phyloP scores from a whole-genome alignment of 2,797 vertebrate genomes.

The Mormyrops boulengeri region DNA sequence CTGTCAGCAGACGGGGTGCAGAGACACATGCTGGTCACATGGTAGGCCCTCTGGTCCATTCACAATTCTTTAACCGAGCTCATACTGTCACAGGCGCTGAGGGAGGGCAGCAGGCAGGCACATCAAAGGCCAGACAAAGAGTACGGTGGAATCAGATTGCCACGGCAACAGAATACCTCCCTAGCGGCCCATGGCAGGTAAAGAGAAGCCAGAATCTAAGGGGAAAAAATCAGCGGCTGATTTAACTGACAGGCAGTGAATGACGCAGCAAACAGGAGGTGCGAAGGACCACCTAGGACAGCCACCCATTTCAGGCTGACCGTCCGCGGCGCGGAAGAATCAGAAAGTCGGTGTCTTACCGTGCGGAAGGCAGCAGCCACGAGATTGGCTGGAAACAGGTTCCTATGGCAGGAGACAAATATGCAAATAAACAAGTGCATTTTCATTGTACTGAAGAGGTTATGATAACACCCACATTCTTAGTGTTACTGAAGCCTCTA shows the following conservation, averaged over 20 bases:
- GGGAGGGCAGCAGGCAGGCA: background rate
- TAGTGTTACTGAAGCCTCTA: background rate
- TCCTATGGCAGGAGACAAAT: slow-evolving; percentile 61
- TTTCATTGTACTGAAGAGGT: background rate
- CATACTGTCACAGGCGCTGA: background rate
- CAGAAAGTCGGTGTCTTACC: slow-evolving; percentile 60
- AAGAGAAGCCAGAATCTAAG: background rate
- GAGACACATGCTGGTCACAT: background rate
- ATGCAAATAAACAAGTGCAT: background rate
- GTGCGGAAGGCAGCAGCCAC: slow-evolving; percentile 85
- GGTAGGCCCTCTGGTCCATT: background rate
- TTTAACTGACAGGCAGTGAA: background rate
- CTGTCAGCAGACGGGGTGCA: background rate
- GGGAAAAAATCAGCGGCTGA: background rate
- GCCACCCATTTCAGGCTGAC: background rate
- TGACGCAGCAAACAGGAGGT: background rate
- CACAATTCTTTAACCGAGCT: background rate
- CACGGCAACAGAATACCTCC: background rate
- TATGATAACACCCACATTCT: background rate
- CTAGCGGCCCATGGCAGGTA: background rate
- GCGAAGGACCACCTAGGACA: background rate
- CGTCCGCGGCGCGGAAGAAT: background rate
- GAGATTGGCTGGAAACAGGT: slow-evolving; percentile 91
- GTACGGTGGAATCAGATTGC: background rate
- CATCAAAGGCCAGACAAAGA: background rate